Evolutionary conservation across 2,797 vertebrate species (phyloP).

Genomic region (Rhinella marina): DNA sequence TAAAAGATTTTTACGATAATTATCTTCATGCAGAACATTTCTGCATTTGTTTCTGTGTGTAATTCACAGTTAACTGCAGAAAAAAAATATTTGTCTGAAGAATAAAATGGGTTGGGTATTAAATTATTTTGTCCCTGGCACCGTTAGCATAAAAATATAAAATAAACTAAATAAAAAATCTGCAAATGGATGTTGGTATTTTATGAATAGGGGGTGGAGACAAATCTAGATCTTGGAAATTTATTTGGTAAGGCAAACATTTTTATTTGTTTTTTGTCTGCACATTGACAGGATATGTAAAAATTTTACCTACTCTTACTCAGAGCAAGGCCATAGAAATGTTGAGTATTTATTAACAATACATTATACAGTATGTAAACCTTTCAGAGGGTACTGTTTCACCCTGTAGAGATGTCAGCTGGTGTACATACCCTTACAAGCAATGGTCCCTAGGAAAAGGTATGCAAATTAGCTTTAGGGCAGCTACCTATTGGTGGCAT

Average conservation of each 20-base stretch:
- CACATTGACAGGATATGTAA: not conserved
- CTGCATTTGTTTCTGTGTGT: conserved; percentile 71
- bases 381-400: too few species aligned
- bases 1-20: conserved; percentile 88
- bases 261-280: not conserved
- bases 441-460: too few species aligned
- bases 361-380: too few species aligned
- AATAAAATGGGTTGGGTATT: conserved; percentile 72
- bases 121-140: conserved; percentile 68
- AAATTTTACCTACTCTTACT: too few species aligned
- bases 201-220: too few species aligned
- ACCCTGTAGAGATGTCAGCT: too few species aligned
- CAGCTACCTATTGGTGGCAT: too few species aligned
- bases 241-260: not conserved
- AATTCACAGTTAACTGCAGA: conserved; percentile 66
- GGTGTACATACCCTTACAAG: too few species aligned
- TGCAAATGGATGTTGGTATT: not conserved
- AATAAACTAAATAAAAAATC: not conserved
- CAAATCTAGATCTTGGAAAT: not conserved
- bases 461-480: too few species aligned
- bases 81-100: conserved; percentile 53
- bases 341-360: not conserved
- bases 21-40: conserved; percentile 76
- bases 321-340: not conserved
- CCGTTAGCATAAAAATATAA: conserved; percentile 65